phyloP scores from a whole-genome alignment of 2,888 invertebrate species.

The Seladonia tumulorum region DNA sequence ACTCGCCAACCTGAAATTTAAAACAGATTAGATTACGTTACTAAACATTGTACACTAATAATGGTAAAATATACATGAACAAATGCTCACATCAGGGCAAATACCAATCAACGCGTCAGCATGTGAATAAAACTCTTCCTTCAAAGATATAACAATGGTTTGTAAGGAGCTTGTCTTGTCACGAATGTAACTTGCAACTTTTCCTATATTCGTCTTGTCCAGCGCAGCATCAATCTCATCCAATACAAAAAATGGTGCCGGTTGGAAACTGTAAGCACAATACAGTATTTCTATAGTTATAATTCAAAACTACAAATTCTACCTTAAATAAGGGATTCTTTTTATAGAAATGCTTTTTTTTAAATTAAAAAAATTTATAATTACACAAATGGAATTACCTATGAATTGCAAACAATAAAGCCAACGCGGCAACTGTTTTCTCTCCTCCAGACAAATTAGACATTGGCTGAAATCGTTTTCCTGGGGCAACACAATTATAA shows the following conservation, averaged over 20 bases:
- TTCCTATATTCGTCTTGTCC: constrained; percentile 99
- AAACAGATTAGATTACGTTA: not conserved
- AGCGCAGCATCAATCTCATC: constrained; percentile 99
- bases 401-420: constrained; percentile 98
- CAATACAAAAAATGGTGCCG: constrained; percentile 99
- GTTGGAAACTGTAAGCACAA: constrained; percentile 90
- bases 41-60: not conserved
- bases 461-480: constrained; percentile 99
- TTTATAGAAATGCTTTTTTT: too few relatives aligned
- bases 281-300: not conserved
- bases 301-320: not conserved
- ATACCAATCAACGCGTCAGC: constrained; percentile 99
- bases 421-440: constrained; percentile 99
- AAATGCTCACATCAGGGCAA: constrained; percentile 93
- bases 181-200: constrained; percentile 98
- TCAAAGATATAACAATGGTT: constrained; percentile 99
- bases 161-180: constrained; percentile 95
- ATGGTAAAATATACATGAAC: not conserved
- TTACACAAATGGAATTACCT: constrained; percentile 85
- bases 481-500: constrained; percentile 99
- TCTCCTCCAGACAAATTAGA: constrained; percentile 99
- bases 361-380: constrained; percentile 7
- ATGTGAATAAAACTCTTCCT: constrained; percentile 99
- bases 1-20: constrained; percentile 93
- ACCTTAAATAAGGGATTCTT: too few relatives aligned